These are phyloP conservation scores for Xanthorhoe spadicearia DNA, from an alignment of 2,888 invertebrate genomes.

Conservation along the genomic window DNA sequence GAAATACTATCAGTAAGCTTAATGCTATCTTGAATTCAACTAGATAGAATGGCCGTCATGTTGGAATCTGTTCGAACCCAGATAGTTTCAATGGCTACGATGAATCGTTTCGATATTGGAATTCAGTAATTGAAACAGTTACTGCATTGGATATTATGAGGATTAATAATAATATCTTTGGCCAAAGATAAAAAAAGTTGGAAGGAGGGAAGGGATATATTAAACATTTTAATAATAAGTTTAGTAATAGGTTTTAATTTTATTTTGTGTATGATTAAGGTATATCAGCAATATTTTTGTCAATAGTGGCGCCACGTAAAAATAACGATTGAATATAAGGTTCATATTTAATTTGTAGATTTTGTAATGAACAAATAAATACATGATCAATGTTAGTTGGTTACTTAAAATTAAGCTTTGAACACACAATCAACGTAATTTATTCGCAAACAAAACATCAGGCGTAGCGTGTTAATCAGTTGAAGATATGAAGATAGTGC, in stretches of 20 bases:
- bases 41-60: slow-evolving; percentile 18
- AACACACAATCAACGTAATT: neutral
- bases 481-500: slow-evolving; percentile 10
- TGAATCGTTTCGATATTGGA: slow-evolving; percentile 24
- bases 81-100: slow-evolving; percentile 19
- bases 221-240: too few species aligned
- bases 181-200: too few species aligned
- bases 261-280: too few species aligned
- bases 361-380: neutral
- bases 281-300: too few species aligned
- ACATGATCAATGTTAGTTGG: neutral
- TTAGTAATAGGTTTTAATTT: too few species aligned
- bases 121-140: slow-evolving; percentile 25
- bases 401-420: neutral
- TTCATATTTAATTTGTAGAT: neutral
- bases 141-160: neutral
- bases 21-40: slow-evolving; percentile 19
- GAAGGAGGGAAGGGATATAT: too few species aligned
- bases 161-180: too few species aligned
- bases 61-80: slow-evolving; percentile 11
- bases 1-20: neutral
- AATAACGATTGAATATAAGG: too few species aligned
- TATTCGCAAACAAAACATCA: slow-evolving; percentile 4
- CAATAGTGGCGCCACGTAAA: too few species aligned
- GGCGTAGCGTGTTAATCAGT: slow-evolving; percentile 13